Conservation (phyloP, 1,140 invertebrate species). For the Mylabris phalerata region DNA sequence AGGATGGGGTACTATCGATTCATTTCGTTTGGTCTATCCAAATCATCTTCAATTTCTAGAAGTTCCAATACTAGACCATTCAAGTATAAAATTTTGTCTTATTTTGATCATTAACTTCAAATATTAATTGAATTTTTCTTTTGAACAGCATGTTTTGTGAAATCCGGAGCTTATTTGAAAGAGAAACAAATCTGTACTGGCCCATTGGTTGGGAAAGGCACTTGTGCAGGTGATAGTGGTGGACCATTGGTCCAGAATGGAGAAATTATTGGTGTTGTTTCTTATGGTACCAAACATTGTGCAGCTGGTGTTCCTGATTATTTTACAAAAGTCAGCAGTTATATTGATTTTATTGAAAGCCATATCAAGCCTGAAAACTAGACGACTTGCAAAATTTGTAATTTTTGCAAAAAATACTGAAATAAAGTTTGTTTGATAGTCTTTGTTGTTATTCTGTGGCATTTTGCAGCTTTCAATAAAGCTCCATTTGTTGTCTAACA, state of each 20-base stretch:
- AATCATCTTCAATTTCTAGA: conserved; percentile 35
- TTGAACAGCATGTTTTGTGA: background rate
- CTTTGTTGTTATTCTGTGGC: too few relatives aligned
- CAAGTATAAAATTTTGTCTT: too few relatives aligned
- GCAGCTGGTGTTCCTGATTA: conserved; percentile 56
- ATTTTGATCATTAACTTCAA: too few relatives aligned
- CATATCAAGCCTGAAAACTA: background rate
- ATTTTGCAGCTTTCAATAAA: too few relatives aligned
- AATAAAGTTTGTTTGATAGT: too few relatives aligned
- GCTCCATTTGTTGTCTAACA: too few relatives aligned
- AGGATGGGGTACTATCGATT: conserved; percentile 42
- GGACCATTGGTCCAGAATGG: conserved; percentile 52
- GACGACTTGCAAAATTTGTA: too few relatives aligned
- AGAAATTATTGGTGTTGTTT: conserved; percentile 59
- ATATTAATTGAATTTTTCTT: too few relatives aligned
- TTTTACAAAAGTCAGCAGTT: conserved; percentile 53
- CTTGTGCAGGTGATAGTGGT: conserved; percentile 48
- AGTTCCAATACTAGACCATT: background rate
- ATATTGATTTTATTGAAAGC: too few relatives aligned
- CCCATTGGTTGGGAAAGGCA: conserved; percentile 12
- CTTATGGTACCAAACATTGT: conserved; percentile 66
- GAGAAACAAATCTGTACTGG: too few relatives aligned
- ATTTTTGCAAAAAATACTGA: too few relatives aligned
- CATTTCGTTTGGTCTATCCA: conserved; percentile 32
- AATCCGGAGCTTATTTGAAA: background rate